Evolutionary conservation across 2,113 vertebrate genomes (phyloP).

Genomic region (Lepisosteus oculatus): DNA sequence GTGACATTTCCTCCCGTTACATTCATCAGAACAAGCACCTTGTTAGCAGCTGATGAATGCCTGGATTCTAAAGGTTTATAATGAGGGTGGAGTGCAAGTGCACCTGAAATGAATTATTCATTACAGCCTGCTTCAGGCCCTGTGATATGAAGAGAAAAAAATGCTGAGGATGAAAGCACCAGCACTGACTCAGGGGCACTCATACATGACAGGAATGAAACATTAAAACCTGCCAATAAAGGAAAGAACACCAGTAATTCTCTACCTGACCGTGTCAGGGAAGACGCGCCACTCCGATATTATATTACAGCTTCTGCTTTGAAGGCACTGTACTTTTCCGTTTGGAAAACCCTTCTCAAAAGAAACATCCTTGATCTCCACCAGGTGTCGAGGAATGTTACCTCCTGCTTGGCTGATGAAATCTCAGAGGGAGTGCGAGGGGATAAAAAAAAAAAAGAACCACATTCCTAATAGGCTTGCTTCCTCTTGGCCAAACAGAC

Average conservation of each 20-base stretch:
- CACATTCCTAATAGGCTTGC: neutral
- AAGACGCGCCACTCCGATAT: too few species aligned
- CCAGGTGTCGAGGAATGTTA: neutral
- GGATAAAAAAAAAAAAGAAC: neutral
- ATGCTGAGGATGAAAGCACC: slow-evolving; percentile 31
- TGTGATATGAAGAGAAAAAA: slow-evolving; percentile 41
- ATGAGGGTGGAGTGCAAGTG: slow-evolving; percentile 54
- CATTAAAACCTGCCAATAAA: too few species aligned
- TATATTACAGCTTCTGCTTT: too few species aligned
- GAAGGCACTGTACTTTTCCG: too few species aligned
- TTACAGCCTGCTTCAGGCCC: slow-evolving; percentile 41
- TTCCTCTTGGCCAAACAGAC: too few species aligned
- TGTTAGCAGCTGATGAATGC: slow-evolving; percentile 47
- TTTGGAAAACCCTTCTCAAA: too few species aligned
- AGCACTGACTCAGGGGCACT: slow-evolving; percentile 20
- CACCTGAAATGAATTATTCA: slow-evolving; percentile 50
- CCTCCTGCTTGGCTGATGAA: slow-evolving; percentile 2
- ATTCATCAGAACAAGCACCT: slow-evolving; percentile 57
- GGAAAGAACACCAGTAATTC: too few species aligned
- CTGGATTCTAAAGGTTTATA: slow-evolving; percentile 50
- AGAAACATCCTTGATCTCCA: too few species aligned
- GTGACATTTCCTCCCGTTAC: slow-evolving; percentile 27
- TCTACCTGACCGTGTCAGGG: too few species aligned
- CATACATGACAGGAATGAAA: too few species aligned
- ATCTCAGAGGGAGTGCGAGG: neutral